phyloP scores from a whole-genome alignment of 2,797 vertebrate species.

The Lemur catta region DNA sequence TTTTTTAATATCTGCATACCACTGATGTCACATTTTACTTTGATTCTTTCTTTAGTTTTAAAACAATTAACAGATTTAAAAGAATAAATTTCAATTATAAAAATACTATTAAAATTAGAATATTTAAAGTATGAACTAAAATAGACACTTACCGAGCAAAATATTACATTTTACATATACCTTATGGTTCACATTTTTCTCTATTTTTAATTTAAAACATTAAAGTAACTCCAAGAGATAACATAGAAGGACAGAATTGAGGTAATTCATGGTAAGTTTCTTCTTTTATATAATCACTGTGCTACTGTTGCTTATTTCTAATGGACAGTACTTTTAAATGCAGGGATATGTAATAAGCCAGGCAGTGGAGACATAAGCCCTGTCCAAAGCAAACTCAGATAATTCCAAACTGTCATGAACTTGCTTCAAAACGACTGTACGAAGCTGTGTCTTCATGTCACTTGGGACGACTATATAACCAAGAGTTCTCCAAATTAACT shows the following conservation, averaged over 20 bases:
- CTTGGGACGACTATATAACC: background rate
- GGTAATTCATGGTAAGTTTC: background rate
- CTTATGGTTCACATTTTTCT: background rate
- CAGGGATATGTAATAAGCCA: background rate
- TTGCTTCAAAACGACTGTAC: background rate
- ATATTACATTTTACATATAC: background rate
- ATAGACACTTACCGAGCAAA: background rate
- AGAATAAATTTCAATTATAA: constrained; percentile 3
- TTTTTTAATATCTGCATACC: background rate
- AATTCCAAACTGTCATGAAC: background rate
- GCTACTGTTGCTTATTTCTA: background rate
- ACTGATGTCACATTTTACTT: background rate
- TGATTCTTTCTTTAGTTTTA: constrained; percentile 2
- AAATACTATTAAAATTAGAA: background rate
- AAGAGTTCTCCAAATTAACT: background rate
- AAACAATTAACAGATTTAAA: background rate
- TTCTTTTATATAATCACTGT: background rate
- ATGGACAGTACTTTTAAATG: background rate
- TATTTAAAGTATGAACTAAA: background rate
- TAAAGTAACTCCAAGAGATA: background rate
- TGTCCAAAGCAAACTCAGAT: background rate
- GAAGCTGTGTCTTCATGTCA: background rate
- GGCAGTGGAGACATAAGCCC: background rate
- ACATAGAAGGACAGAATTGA: background rate
- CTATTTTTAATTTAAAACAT: background rate